A percentile compares a stretch with the other conserved stretches of the same genome.
Evolutionary conservation across 1,140 invertebrate species (phyloP).

Genomic region (Glossosoma conforme): DNA sequence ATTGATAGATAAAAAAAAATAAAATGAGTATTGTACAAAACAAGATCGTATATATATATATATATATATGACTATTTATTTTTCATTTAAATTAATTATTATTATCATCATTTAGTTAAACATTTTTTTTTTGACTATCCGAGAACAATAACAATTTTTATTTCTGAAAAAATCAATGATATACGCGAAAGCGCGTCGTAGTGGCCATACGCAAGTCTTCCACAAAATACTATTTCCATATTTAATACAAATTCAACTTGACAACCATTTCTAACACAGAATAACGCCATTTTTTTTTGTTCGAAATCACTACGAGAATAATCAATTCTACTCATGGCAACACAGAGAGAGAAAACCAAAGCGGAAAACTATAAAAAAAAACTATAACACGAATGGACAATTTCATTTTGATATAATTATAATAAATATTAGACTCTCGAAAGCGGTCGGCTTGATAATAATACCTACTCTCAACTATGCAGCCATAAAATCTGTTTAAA

Average conservation of each 20-base stretch:
- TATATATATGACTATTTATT: constrained; percentile 30
- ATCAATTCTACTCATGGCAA: constrained; percentile 8
- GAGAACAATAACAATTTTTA: constrained; percentile 31
- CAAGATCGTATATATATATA: constrained; percentile 33
- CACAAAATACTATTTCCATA: constrained; percentile 26
- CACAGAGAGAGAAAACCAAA: no score
- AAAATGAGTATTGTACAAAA: constrained; percentile 31
- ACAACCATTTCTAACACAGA: constrained; percentile 33
- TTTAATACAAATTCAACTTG: constrained; percentile 26
- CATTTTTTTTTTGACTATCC: constrained; percentile 31
- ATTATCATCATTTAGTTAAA: constrained; percentile 31
- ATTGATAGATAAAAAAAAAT: constrained; percentile 29
- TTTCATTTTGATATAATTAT: no score
- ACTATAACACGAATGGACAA: no score
- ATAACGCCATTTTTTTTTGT: constrained; percentile 23
- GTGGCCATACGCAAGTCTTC: constrained; percentile 6
- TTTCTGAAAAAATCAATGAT: constrained; percentile 24
- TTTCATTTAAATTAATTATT: constrained; percentile 28
- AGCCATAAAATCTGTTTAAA: no score
- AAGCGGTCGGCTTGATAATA: no score
- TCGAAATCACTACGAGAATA: constrained; percentile 16
- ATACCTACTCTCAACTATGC: no score
- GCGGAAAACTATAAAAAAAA: no score
- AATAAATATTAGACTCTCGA: no score
- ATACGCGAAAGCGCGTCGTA: constrained; percentile 7